Percentiles rank a stretch among this genome's conserved stretches.
phyloP scores from a whole-genome alignment of 2,888 invertebrate genomes.

The Papilio protenor region DNA sequence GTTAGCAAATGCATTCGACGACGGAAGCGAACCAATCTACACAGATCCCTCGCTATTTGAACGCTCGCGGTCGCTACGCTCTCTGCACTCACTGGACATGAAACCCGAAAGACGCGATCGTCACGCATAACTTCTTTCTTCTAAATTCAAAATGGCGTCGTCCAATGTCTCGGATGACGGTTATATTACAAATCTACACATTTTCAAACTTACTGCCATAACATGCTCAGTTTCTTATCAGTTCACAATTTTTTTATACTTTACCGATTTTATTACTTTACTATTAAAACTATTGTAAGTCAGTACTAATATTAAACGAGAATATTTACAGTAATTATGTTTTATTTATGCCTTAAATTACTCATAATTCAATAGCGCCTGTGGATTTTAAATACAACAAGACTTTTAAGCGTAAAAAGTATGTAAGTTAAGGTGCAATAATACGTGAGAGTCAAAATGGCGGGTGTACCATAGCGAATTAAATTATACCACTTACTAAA shows the following conservation, averaged over 20 bases:
- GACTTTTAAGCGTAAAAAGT: not conserved
- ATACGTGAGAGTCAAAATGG: too few relatives aligned
- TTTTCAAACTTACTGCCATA: conserved; percentile 58
- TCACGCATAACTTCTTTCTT: conserved; percentile 60
- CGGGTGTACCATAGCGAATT: too few relatives aligned
- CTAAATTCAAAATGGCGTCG: conserved; percentile 11
- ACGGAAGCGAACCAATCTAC: conserved; percentile 96
- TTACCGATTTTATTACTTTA: conserved; percentile 51
- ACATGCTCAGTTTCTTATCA: conserved; percentile 66
- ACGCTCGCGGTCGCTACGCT: conserved; percentile 89
- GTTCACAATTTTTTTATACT: conserved; percentile 52
- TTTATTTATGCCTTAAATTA: not conserved
- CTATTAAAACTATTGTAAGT: conserved; percentile 67
- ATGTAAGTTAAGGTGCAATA: not conserved
- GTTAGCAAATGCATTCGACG: conserved; percentile 87
- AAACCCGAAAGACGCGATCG: conserved; percentile 78
- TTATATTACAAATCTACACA: conserved; percentile 40
- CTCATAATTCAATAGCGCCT: not conserved
- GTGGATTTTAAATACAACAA: not conserved
- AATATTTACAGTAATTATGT: conserved; percentile 27
- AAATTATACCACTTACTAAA: too few relatives aligned
- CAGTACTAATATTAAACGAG: conserved; percentile 69
- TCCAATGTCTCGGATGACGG: not conserved
- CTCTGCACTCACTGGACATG: conserved; percentile 86
- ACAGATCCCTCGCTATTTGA: conserved; percentile 96